Base-by-base conservation (phyloP, 1,140 invertebrate species). In the Melipona quadrifasciata region DNA sequence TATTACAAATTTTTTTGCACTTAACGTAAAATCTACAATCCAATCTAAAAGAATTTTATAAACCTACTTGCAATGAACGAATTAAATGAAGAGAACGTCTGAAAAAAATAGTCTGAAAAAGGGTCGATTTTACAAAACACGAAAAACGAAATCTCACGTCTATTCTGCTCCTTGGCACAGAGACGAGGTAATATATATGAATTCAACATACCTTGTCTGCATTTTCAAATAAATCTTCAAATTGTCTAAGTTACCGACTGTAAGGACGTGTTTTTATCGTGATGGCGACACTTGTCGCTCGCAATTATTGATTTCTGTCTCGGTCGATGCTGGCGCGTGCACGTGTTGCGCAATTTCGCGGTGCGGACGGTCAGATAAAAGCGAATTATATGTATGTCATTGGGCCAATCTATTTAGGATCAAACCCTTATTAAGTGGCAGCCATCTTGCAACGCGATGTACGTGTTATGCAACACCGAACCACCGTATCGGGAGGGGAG, bases 371-470 rank as follows among this genome's bases (percentile, higher is more conserved):
- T 72, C 80, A 89, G 90, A 91, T 90, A 88, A 91, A 90, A 90
- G 83, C 70, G 87, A 91, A 92, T 93, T 92, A 91, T 91, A 91
- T 93, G 92, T 92, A 91, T 93, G 92, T 92, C 89, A 93, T 92
- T 90, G 88, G 92, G 85, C 82, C 89, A 92, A 92, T 94, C 91
- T 94, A 93, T 93, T 93, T 93, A 92, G 91, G 82, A 94, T 92
- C 90, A 85, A 86, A 80, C 86, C 90, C 88, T 92, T 90, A 92
- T 92, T 93, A 93, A 91, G 79, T 86, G 79, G 74, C 86, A 67
- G 90, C 90, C 90, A 91, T 92, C 68, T 91, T 91, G 76, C 34
- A 51, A 24, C 21, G 24, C 74, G 53, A 64, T 27, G 64, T 71
- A 61, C 92, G 57, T 71, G 65, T 93, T 92, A 90, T 83, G 86